Conservation (phyloP, 2,797 vertebrate genomes). For the Zalophus californianus region DNA sequence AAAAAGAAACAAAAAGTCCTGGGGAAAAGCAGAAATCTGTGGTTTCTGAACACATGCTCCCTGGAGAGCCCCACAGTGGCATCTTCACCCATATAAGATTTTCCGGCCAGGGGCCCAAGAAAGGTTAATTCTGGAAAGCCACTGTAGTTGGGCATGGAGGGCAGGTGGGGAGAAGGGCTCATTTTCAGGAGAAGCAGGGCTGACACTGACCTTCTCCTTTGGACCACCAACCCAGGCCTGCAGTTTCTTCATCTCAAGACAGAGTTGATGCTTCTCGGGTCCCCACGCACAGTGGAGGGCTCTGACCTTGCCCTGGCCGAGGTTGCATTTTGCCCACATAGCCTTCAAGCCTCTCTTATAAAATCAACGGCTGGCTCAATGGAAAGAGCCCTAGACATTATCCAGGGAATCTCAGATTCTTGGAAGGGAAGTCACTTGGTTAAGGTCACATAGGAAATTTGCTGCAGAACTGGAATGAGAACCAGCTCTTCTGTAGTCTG, state of each 20-base stretch:
- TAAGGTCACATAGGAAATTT: neutral
- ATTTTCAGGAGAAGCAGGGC: neutral
- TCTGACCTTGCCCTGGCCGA: neutral
- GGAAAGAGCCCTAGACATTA: neutral
- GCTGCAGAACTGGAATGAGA: neutral
- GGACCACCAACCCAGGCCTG: neutral
- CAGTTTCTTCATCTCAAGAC: neutral
- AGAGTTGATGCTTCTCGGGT: neutral
- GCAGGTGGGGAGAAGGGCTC: neutral
- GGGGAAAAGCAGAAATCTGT: neutral
- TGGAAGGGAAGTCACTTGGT: neutral
- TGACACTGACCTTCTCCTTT: neutral
- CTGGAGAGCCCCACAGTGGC: rapidly evolving
- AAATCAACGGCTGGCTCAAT: neutral
- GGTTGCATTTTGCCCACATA: neutral
- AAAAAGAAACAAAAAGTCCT: neutral
- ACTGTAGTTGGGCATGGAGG: neutral
- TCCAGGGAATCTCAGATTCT: neutral
- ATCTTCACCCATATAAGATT: rapidly evolving
- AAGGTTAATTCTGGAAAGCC: neutral
- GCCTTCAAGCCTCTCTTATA: neutral
- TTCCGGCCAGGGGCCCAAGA: neutral
- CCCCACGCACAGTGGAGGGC: neutral
- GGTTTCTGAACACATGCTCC: neutral
- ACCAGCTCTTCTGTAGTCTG: neutral